Conservation (phyloP, 2,797 vertebrate genomes). For the Sitta carolinensis region DNA sequence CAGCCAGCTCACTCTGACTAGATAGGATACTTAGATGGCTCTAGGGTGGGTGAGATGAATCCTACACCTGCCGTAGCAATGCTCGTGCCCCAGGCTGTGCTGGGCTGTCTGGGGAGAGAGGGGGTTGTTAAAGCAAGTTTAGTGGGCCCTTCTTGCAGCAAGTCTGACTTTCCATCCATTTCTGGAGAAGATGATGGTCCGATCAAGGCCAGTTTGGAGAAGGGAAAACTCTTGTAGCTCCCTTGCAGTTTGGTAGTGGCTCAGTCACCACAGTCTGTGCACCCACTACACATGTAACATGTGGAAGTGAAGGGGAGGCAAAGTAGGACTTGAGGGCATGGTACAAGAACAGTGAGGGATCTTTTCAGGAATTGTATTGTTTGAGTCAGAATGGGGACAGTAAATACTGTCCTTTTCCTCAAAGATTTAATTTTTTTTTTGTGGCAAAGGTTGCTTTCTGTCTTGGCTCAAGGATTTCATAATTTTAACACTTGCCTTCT, state of each 20-base stretch:
- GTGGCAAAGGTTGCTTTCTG: not conserved
- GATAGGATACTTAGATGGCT: accelerated
- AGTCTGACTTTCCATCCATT: not conserved
- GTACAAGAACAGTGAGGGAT: not conserved
- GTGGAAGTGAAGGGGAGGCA: not conserved
- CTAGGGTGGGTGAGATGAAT: not conserved
- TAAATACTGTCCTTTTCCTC: not conserved
- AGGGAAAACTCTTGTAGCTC: not conserved
- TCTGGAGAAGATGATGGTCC: not conserved
- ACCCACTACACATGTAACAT: not conserved
- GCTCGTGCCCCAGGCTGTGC: not conserved
- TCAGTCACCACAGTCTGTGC: not conserved
- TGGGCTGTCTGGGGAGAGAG: not conserved
- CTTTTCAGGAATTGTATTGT: not conserved
- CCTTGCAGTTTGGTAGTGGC: not conserved
- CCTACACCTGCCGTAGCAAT: not conserved
- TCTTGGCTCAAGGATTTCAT: not conserved
- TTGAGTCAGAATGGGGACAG: not conserved
- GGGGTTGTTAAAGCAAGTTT: not conserved
- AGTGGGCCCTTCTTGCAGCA: not conserved
- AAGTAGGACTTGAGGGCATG: not conserved
- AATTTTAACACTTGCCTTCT: not conserved
- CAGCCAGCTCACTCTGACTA: not conserved
- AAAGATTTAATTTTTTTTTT: not conserved
- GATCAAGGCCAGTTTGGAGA: not conserved